phyloP scores from a whole-genome alignment of 2,797 vertebrate species.

The Galago senegalensis region DNA sequence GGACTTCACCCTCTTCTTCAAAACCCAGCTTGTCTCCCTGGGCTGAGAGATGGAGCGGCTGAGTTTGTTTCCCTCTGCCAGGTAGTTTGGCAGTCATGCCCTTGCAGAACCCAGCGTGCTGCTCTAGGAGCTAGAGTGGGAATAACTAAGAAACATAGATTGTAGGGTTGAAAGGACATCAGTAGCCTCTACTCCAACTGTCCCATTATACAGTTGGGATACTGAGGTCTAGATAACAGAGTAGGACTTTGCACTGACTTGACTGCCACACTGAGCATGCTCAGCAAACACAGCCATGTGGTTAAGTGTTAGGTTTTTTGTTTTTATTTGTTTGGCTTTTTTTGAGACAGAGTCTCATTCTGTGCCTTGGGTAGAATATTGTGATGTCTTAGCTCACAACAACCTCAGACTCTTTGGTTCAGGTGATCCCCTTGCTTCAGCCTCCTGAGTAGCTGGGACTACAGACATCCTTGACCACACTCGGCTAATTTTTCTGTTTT shows the following conservation, averaged over 20 bases:
- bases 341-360: no score
- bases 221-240: not conserved
- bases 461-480: no score
- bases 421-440: no score
- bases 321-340: no score
- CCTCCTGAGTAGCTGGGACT: no score
- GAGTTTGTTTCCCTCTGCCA: conserved; percentile 19
- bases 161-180: not conserved
- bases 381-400: no score
- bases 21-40: not conserved
- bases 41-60: conserved; percentile 1
- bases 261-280: not conserved
- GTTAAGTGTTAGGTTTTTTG: not conserved
- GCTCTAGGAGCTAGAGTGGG: not conserved
- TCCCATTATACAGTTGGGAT: not conserved
- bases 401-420: no score
- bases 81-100: not conserved
- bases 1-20: not conserved
- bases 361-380: no score
- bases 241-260: not conserved
- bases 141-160: not conserved
- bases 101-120: conserved; percentile 28
- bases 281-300: not conserved
- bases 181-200: not conserved
- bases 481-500: no score